Base-by-base conservation (phyloP, 1,140 invertebrate genomes). In the Augochlora pura region DNA sequence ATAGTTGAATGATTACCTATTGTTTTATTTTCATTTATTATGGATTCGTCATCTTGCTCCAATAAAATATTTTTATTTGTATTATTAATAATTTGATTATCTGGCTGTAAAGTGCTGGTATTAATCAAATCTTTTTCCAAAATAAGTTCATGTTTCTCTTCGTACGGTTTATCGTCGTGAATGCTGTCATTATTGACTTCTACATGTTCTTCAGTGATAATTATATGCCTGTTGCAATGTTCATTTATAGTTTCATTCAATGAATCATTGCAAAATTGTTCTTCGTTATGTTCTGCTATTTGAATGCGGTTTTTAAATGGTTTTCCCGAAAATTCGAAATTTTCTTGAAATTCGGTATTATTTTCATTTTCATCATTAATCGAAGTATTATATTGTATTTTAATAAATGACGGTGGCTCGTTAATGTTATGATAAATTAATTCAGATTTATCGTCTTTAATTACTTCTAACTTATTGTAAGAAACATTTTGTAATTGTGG, bases 321-420 rank as follows among this genome's bases (percentile, higher is more conserved):
- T 59, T 64, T 42, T 59, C 77, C 76, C 9, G 68, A 10, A 32
- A 78, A 63, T 65, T 82, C 76, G 54, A 66, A 9, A 32, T 54
- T 77, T 64, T 71, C 42, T 65, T 72, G 21, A 32, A 59, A 38
- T 64, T 69, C 23, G 27, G 63, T 59, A 60, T 23, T 52, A 7
- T 73, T 32, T 64, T 65, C 60, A 49, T 71, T 54, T 12, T 77
- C 77, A 67, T 81, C 65, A 62, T 78, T 83, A 25, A 67, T 69
- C 49, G 71, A 72, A 59, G 78, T 79, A 63, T 76, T 86, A 82
- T 82, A 81, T 66, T 66, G 73, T 57, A 80, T 23, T 68, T 80
- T 62, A 49, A 69, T 63, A 27, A 71, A 81, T 27, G 80, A 66
- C 23, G 67, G 21, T 21, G 42, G 6, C 46, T 81, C 49, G 57